These are phyloP conservation scores for Embidobia sp. DNA, from an alignment of 2,888 invertebrate species.

Conservation along the genomic window DNA sequence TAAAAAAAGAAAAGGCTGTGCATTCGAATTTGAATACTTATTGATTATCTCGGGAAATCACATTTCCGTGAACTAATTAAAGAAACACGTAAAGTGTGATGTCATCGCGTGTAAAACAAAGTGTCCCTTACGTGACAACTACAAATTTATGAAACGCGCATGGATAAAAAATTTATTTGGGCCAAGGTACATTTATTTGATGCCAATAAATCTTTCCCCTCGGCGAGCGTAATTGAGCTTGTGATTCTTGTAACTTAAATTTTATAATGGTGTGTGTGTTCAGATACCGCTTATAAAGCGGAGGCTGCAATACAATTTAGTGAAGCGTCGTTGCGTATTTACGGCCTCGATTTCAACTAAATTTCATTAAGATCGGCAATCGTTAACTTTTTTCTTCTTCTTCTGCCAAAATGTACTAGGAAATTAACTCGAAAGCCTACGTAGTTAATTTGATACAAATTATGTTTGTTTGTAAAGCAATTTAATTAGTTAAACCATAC, in stretches of 20 bases:
- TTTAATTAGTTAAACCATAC: no score
- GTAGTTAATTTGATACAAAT: neutral
- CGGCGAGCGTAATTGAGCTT: conserved; percentile 36
- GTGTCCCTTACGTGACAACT: conserved; percentile 47
- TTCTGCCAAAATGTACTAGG: neutral
- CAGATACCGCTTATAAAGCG: conserved; percentile 21
- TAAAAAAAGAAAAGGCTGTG: neutral
- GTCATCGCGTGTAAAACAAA: conserved; percentile 36
- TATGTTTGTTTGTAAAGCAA: no score
- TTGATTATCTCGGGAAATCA: conserved; percentile 7
- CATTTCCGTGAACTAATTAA: conserved; percentile 38
- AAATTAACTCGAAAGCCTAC: neutral
- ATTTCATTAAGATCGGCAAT: conserved; percentile 29
- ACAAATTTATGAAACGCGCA: conserved; percentile 47
- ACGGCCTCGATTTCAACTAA: conserved; percentile 26
- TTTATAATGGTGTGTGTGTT: conserved; percentile 33
- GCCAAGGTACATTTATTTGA: conserved; percentile 60
- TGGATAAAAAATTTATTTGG: conserved; percentile 47
- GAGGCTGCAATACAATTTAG: conserved; percentile 18
- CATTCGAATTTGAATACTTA: neutral
- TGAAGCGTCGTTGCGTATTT: conserved; percentile 25
- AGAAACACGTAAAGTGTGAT: conserved; percentile 41
- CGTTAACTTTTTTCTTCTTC: neutral
- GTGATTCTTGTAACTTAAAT: conserved; percentile 46
- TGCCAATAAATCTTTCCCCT: conserved; percentile 58